Evolutionary conservation across 2,888 invertebrate species (phyloP).

Genomic region (Halictus quadricinctus): DNA sequence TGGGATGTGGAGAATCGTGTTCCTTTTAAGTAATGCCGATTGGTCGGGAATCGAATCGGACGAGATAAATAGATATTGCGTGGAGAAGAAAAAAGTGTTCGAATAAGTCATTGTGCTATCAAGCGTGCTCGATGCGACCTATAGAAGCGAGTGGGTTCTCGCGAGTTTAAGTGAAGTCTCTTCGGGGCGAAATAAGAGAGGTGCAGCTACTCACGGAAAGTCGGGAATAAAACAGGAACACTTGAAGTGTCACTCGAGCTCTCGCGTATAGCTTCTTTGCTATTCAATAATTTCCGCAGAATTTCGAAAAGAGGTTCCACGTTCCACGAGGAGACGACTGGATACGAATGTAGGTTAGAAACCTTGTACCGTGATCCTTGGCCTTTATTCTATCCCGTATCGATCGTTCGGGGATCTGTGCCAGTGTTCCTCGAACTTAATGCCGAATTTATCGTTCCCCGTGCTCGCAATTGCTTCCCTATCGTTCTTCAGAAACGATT

Average conservation of each 20-base stretch:
- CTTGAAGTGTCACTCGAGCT: constrained; percentile 1
- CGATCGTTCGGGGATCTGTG: constrained; percentile 33
- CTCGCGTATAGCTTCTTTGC: background rate
- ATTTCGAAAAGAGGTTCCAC: constrained; percentile 32
- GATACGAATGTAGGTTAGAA: constrained; percentile 38
- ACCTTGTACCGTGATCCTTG: constrained; percentile 39
- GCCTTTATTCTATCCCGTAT: constrained; percentile 36
- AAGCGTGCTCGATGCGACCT: background rate
- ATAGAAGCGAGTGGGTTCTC: background rate
- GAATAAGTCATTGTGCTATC: background rate
- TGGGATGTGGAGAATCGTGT: background rate
- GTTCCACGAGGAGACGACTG: constrained; percentile 14
- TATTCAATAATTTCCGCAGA: constrained; percentile 40
- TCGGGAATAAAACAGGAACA: background rate
- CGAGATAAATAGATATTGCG: background rate
- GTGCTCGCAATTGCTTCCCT: background rate
- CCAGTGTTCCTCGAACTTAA: constrained; percentile 17
- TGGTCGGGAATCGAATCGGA: background rate
- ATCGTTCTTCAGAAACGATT: background rate
- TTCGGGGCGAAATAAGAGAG: background rate
- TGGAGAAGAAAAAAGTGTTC: background rate
- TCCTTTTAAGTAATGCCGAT: background rate
- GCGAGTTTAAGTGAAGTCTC: constrained; percentile 15
- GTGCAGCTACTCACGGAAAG: background rate
- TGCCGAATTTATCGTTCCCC: constrained; percentile 19